phyloP scores from a whole-genome alignment of 2,113 vertebrate genomes.

The Catharus fuscescens region DNA sequence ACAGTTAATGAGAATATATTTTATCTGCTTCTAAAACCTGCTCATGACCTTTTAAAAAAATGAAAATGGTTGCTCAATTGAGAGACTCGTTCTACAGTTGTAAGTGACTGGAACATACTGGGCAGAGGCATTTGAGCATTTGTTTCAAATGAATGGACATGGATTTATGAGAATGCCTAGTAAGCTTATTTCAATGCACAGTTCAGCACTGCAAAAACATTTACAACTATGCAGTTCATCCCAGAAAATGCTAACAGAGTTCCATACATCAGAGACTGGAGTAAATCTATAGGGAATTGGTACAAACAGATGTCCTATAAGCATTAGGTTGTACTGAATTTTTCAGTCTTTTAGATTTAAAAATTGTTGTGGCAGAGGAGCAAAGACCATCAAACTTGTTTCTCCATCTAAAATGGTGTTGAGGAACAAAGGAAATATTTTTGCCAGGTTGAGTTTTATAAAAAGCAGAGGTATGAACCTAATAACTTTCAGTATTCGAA shows the following conservation, averaged over 20 bases:
- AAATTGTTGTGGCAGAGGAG: neutral
- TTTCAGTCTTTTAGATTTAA: neutral
- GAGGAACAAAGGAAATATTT: neutral
- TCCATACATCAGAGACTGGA: neutral
- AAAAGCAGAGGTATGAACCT: neutral
- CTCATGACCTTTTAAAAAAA: neutral
- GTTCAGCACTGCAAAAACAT: neutral
- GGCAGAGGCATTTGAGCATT: neutral
- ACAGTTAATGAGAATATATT: neutral
- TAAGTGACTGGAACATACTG: neutral
- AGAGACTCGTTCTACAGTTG: neutral
- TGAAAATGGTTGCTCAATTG: neutral
- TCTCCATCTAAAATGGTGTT: neutral
- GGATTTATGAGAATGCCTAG: conserved; percentile 3
- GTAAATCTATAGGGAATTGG: neutral
- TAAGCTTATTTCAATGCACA: neutral
- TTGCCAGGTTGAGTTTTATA: neutral
- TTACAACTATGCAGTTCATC: neutral
- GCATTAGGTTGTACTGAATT: neutral
- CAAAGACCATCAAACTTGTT: neutral
- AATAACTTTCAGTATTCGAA: neutral
- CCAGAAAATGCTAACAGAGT: neutral
- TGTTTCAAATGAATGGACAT: neutral
- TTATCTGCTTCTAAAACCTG: neutral
- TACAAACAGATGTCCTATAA: neutral